A percentile compares a stretch with the other conserved stretches of the same genome.
Conservation (phyloP, 2,888 invertebrate species). For the Ashinkailepas kermadecensis region DNA sequence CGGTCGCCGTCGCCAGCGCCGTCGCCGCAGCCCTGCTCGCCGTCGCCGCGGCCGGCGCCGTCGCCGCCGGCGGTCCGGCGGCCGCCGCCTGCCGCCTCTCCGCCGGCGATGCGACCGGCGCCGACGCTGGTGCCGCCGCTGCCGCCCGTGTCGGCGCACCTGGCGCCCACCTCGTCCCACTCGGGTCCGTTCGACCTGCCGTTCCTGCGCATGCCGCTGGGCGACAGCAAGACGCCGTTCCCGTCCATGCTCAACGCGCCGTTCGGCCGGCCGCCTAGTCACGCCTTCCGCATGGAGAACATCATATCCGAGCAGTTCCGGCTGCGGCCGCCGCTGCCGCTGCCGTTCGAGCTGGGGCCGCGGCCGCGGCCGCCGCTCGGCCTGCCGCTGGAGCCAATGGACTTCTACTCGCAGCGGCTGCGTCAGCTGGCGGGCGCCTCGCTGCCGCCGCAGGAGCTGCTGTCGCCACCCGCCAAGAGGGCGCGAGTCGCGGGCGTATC, state of each 20-base stretch:
- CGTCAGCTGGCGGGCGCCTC: slow-evolving; percentile 83
- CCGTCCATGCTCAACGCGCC: slow-evolving; percentile 38
- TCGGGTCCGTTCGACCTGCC: slow-evolving; percentile 33
- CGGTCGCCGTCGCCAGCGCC: slow-evolving; percentile 45
- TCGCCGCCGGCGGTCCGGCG: slow-evolving; percentile 28
- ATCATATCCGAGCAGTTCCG: slow-evolving; percentile 73
- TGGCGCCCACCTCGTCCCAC: slow-evolving; percentile 2
- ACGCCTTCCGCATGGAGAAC: slow-evolving; percentile 74
- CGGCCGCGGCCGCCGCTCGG: slow-evolving; percentile 51
- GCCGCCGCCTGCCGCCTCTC: slow-evolving; percentile 34
- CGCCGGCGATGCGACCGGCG: slow-evolving; percentile 42
- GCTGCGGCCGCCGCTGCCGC: slow-evolving; percentile 55
- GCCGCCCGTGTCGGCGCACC: slow-evolving; percentile 4
- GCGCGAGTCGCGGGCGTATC: slow-evolving; percentile 35
- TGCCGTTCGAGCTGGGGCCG: slow-evolving; percentile 52
- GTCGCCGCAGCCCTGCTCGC: slow-evolving; percentile 26
- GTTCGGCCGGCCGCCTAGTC: slow-evolving; percentile 51
- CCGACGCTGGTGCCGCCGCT: not conserved
- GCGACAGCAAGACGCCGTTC: slow-evolving; percentile 43
- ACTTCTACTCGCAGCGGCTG: slow-evolving; percentile 99
- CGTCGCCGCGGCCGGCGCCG: slow-evolving; percentile 24
- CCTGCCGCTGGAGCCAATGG: slow-evolving; percentile 56
- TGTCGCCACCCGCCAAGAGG: slow-evolving; percentile 62
- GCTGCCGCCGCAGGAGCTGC: slow-evolving; percentile 78
- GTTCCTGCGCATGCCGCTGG: slow-evolving; percentile 62